Evolutionary conservation across 2,113 vertebrate genomes (phyloP).

Genomic region (Hemiscyllium ocellatum): DNA sequence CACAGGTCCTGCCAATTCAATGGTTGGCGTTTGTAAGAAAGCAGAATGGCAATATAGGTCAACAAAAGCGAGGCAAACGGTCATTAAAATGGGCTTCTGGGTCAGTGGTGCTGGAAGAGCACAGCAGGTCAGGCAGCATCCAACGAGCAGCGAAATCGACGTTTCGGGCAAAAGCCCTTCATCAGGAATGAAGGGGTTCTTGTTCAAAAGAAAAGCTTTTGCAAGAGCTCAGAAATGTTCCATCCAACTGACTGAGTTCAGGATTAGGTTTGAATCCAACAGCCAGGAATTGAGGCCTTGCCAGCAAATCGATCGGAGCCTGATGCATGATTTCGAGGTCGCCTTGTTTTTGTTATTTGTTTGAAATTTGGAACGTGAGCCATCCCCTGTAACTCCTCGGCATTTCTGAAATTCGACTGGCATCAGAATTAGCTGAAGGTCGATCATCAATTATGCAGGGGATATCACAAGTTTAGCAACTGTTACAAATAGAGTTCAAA

Average conservation of each 20-base stretch:
- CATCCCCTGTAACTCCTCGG: neutral
- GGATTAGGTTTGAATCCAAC: neutral
- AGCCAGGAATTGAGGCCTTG: neutral
- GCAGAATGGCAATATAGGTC: neutral
- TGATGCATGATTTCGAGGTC: neutral
- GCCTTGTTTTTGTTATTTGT: neutral
- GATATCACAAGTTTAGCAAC: neutral
- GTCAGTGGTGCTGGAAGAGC: no score
- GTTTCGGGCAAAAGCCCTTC: no score
- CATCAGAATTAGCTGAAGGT: no score
- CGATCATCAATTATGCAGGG: no score
- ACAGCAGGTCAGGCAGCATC: no score
- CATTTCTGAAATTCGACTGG: neutral
- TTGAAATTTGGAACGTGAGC: neutral
- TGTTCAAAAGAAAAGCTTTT: no score
- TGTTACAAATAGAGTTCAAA: neutral
- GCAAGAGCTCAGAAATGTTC: neutral
- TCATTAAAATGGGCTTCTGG: neutral
- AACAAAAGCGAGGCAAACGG: neutral
- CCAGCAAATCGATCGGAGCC: neutral
- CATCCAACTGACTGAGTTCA: neutral
- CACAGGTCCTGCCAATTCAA: neutral
- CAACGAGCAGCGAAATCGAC: no score
- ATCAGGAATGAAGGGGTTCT: no score
- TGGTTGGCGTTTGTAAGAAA: neutral